These are phyloP conservation scores for Apis florea DNA, from an alignment of 1,140 invertebrate species.

Conservation along the genomic window DNA sequence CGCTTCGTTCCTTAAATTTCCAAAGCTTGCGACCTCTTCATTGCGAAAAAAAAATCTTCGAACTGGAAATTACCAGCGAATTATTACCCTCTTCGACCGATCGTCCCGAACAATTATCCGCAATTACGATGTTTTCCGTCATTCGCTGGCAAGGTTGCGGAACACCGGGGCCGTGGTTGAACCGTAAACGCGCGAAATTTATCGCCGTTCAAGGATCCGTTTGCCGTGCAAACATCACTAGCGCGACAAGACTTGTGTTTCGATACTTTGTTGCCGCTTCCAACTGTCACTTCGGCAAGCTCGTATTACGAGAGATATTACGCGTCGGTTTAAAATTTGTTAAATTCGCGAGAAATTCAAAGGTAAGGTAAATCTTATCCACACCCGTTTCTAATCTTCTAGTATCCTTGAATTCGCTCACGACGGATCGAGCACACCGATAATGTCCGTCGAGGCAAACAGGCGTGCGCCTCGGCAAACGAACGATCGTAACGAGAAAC, in stretches of 20 bases:
- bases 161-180: not conserved
- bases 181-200: conserved; percentile 4
- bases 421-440: conserved; percentile 34
- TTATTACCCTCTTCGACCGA: not conserved
- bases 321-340: not conserved
- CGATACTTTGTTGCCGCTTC: too few species aligned
- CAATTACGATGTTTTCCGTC: rapidly evolving
- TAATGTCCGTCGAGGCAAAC: conserved; percentile 35
- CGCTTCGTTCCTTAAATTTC: too few species aligned
- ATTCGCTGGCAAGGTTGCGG: not conserved
- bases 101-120: not conserved
- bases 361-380: too few species aligned
- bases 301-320: not conserved
- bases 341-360: not conserved
- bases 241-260: not conserved
- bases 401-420: conserved; percentile 37
- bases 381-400: not conserved
- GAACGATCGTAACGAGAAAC: conserved; percentile 13
- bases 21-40: too few species aligned
- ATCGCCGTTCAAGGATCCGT: not conserved
- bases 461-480: conserved; percentile 28
- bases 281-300: not conserved
- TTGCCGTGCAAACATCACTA: not conserved
- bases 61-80: too few species aligned
- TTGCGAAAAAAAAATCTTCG: too few species aligned